Percentiles rank a stretch among this genome's conserved stretches.
These are phyloP conservation scores for Auanema freiburgensis DNA, from an alignment of 2,888 invertebrate genomes.

Conservation along the genomic window DNA sequence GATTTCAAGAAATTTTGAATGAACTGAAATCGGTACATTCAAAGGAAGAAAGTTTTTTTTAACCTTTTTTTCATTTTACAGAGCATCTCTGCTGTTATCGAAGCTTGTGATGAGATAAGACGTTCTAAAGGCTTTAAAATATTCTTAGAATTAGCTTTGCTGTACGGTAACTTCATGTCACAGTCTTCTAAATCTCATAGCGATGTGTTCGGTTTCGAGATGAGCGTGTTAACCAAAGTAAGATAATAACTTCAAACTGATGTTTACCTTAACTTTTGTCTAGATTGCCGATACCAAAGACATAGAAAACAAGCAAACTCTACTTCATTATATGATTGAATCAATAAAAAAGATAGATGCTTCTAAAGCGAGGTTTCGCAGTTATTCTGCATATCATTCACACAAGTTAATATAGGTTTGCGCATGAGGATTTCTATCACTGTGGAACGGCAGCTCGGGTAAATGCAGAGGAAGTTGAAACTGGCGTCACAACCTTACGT, in stretches of 20 bases:
- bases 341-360: slow-evolving; percentile 67
- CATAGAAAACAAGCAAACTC: slow-evolving; percentile 84
- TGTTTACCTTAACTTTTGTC: slow-evolving; percentile 15
- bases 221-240: slow-evolving; percentile 90
- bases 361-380: slow-evolving; percentile 20
- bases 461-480: slow-evolving; percentile 67
- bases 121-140: slow-evolving; percentile 79
- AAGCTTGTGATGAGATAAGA: slow-evolving; percentile 74
- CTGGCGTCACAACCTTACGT: slow-evolving; percentile 61
- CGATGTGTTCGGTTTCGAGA: slow-evolving; percentile 92
- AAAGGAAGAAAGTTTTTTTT: neutral
- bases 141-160: slow-evolving; percentile 83
- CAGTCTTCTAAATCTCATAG: slow-evolving; percentile 77
- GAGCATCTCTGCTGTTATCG: slow-evolving; percentile 90
- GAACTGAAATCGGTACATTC: slow-evolving; percentile 82
- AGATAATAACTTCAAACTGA: slow-evolving; percentile 10
- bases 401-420: slow-evolving; percentile 24
- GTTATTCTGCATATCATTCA: slow-evolving; percentile 61
- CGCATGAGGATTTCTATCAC: slow-evolving; percentile 78
- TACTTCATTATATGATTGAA: slow-evolving; percentile 74
- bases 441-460: slow-evolving; percentile 80
- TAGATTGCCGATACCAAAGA: slow-evolving; percentile 75
- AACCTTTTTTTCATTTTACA: slow-evolving; percentile 62
- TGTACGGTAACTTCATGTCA: slow-evolving; percentile 95
- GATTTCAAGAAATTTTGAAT: slow-evolving; percentile 81